A percentile compares a stretch with the other conserved stretches of the same genome.
phyloP scores from a whole-genome alignment of 1,140 invertebrate species.

The Oncopeltus fasciatus region DNA sequence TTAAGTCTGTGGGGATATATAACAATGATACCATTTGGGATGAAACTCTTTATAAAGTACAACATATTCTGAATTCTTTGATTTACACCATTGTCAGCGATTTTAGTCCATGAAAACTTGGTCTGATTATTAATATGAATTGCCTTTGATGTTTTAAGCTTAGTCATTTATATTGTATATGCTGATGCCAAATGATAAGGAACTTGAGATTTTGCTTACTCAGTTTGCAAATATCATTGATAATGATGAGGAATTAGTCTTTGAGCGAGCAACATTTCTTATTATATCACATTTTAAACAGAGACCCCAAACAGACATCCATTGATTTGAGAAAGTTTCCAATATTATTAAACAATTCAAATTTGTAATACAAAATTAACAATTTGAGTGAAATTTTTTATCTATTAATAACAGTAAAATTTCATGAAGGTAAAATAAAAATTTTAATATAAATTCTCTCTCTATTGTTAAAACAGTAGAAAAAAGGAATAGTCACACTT shows the following conservation, averaged over 20 bases:
- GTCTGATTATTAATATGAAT: no score
- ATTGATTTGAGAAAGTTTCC: conserved; percentile 99
- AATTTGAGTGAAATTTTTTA: no score
- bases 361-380: no score
- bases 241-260: conserved; percentile 93
- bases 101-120: no score
- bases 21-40: conserved; percentile 99
- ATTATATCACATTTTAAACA: conserved; percentile 93
- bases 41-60: conserved; percentile 93
- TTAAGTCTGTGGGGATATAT: no score
- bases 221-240: conserved; percentile 97
- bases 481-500: no score
- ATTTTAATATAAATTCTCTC: no score
- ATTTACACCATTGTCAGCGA: no score
- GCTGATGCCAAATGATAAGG: conserved; percentile 94
- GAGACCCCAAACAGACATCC: conserved; percentile 78
- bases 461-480: no score
- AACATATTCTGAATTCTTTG: conserved; percentile 4
- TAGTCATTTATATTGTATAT: conserved; percentile 99
- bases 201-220: conserved; percentile 82
- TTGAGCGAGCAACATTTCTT: conserved; percentile 95
- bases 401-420: no score
- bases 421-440: no score
- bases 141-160: conserved; percentile 36
- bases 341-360: conserved; percentile 99